Conservation (phyloP, 2,888 invertebrate species). For the Hololepta plana region DNA sequence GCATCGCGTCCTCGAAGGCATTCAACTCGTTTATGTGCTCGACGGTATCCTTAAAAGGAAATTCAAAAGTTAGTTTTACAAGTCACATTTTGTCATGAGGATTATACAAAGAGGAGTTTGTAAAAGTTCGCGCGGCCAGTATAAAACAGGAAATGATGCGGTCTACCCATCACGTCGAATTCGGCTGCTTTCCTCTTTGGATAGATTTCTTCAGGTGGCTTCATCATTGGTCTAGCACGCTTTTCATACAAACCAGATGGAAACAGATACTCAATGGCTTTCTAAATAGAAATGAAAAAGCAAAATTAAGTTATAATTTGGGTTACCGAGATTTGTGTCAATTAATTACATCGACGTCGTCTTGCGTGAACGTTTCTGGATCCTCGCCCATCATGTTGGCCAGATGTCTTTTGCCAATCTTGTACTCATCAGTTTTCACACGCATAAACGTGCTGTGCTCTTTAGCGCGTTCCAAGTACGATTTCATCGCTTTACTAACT, state of each 20-base stretch:
- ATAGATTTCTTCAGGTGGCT: slow-evolving; percentile 74
- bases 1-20: slow-evolving; percentile 51
- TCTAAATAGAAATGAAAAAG: slow-evolving; percentile 30
- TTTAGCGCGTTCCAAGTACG: slow-evolving; percentile 66
- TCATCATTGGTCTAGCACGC: slow-evolving; percentile 76
- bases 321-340: slow-evolving; percentile 3
- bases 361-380: slow-evolving; percentile 72
- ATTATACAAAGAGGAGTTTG: slow-evolving; percentile 53
- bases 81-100: neutral
- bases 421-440: slow-evolving; percentile 59
- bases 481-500: slow-evolving; percentile 76
- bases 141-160: slow-evolving; percentile 82
- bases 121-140: slow-evolving; percentile 78
- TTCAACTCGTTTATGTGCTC: slow-evolving; percentile 47
- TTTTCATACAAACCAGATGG: slow-evolving; percentile 83
- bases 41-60: slow-evolving; percentile 40
- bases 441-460: slow-evolving; percentile 73
- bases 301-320: slow-evolving; percentile 7
- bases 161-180: slow-evolving; percentile 81
- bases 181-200: slow-evolving; percentile 71
- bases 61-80: slow-evolving; percentile 6
- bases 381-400: slow-evolving; percentile 99
- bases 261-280: slow-evolving; percentile 83
- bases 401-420: slow-evolving; percentile 85
- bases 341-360: slow-evolving; percentile 59